Evolutionary conservation across 2,888 invertebrate species (phyloP), one percentile per base, ranked within the genome.

Genomic region (Drosophila rubida): DNA sequence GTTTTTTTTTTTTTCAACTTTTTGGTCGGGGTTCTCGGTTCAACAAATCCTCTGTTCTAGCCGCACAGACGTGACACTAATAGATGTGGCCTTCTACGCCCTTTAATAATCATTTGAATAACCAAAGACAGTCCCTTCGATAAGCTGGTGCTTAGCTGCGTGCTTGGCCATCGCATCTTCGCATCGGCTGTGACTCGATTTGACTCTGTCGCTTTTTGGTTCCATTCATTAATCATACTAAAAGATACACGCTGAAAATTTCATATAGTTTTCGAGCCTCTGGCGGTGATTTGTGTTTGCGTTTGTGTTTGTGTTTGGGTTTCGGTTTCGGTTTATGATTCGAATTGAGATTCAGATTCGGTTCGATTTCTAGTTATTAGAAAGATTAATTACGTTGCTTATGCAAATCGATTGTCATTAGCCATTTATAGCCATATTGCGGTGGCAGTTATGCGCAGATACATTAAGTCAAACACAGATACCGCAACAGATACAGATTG

Each of bases 341-440:
- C 13, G 8, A 13, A 11, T 48, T 48, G 22, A 22, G 30, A 5
- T 27, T 42, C n/a, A 32, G 32, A 64, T 68, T 78, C 58, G 78
- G 62, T 64, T 63, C 62, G 63, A 50, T 84, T 78, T 77, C 81
- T 75, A 87, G 81, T 84, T 87, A 77, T 89, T 84, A 89, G 89
- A 78, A 87, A 87, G 86, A 87, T 87, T 87, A 89, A 87, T 87
- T 78, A 61, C 75, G 70, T 65, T 78, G 72, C 69, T 84, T 87
- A 87, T 80, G 87, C 88, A 84, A 88, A 83, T 87, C 87, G 81
- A 87, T 78, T 86, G 88, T 83, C 89, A 89, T 89, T 86, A 86
- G 75, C 87, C 76, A 88, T 84, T 89, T 86, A 75, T 54, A 44
- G 79, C 19, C 67, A 75, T 65, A 73, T 71, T 54, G 77, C 78